Percentiles rank a stretch among this genome's conserved stretches.
These are phyloP conservation scores for Cephus cinctus DNA, from an alignment of 1,140 invertebrate genomes.

Conservation along the genomic window DNA sequence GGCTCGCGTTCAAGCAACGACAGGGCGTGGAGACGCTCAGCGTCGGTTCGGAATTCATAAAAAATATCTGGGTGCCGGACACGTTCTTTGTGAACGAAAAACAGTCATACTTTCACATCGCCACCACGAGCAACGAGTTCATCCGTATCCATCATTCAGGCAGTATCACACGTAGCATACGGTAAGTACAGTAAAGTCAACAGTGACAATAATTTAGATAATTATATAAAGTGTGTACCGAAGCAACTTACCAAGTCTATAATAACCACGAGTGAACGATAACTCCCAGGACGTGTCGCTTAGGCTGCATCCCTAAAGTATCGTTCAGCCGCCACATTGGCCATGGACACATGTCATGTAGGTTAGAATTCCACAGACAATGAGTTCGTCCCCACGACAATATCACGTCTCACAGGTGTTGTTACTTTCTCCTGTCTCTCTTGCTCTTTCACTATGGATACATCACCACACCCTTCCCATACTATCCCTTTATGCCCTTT, in stretches of 20 bases:
- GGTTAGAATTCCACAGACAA: too few relatives aligned
- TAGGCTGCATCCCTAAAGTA: too few relatives aligned
- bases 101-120: conserved; percentile 97
- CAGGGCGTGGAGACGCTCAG: conserved; percentile 85
- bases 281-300: too few relatives aligned
- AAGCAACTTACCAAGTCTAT: too few relatives aligned
- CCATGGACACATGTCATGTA: too few relatives aligned
- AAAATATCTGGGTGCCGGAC: conserved; percentile 98
- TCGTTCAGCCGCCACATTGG: too few relatives aligned
- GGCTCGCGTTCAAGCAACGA: conserved; percentile 85
- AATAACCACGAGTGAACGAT: too few relatives aligned
- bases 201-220: too few relatives aligned
- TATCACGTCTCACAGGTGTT: background rate
- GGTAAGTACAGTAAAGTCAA: conserved; percentile 72
- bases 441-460: background rate
- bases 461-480: background rate
- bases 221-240: background rate
- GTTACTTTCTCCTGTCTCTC: background rate
- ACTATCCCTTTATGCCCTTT: background rate
- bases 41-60: conserved; percentile 92
- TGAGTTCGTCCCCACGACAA: background rate
- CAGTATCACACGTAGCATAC: conserved; percentile 91
- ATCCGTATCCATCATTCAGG: conserved; percentile 93
- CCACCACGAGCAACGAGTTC: conserved; percentile 96
- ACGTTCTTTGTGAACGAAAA: conserved; percentile 99